phyloP scores from a whole-genome alignment of 2,113 vertebrate species.

The Gopherus evgoodei region DNA sequence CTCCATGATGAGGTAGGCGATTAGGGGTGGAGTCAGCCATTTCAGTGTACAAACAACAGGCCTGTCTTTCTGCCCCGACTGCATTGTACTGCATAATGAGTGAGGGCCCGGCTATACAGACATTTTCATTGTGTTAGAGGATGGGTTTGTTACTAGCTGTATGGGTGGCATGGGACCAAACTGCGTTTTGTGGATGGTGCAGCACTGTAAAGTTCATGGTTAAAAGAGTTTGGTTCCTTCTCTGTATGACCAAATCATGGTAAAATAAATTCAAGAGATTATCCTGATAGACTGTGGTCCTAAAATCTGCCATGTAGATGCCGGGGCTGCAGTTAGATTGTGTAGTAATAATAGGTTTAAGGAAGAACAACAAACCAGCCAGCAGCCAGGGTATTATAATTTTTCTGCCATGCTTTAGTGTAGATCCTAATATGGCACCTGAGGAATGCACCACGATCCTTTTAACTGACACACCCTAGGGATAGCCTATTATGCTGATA shows the following conservation, averaged over 20 bases:
- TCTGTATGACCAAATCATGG: neutral
- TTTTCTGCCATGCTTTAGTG: neutral
- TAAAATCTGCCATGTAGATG: neutral
- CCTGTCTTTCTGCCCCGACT: accelerated
- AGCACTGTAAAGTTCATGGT: neutral
- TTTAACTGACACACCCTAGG: neutral
- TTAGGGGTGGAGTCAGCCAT: neutral
- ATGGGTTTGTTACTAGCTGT: neutral
- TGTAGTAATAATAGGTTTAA: neutral
- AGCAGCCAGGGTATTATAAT: neutral
- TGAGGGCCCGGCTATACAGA: neutral
- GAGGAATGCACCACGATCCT: neutral
- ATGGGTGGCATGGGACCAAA: neutral
- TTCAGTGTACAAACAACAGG: accelerated
- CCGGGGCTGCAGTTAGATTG: neutral
- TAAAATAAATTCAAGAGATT: accelerated
- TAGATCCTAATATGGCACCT: neutral
- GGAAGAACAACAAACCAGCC: neutral
- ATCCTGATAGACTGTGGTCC: neutral
- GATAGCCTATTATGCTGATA: neutral
- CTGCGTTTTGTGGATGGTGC: accelerated
- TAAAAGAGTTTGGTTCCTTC: neutral
- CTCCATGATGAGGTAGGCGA: neutral
- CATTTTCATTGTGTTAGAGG: neutral
- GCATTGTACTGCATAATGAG: accelerated